Conservation (phyloP, 2,113 vertebrate genomes). For the Dromaius novaehollandiae region DNA sequence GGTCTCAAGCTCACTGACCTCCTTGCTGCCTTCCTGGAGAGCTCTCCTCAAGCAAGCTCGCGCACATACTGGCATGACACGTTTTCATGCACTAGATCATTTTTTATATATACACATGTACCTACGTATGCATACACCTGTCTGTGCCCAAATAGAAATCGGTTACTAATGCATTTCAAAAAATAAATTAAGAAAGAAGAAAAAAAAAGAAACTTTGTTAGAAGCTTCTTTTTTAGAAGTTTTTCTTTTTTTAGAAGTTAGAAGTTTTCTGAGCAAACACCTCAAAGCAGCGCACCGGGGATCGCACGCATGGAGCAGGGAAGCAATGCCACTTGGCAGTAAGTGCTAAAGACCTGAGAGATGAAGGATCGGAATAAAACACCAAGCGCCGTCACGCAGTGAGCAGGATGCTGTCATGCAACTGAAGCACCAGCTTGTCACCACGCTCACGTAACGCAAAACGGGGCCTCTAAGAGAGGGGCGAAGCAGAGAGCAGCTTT, state of each 20-base stretch:
- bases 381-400: fast-evolving
- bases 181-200: neutral
- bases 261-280: too few species aligned
- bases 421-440: fast-evolving
- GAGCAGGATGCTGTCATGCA: neutral
- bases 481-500: neutral
- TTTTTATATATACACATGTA: neutral
- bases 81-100: neutral
- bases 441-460: fast-evolving
- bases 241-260: too few species aligned
- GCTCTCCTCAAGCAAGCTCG: neutral
- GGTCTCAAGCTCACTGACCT: neutral
- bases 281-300: neutral
- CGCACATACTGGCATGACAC: fast-evolving
- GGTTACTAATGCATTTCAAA: neutral
- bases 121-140: neutral
- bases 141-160: neutral
- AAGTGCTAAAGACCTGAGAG: neutral
- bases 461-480: neutral
- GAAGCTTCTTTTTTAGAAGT: too few species aligned
- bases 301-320: neutral
- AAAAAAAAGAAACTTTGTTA: neutral
- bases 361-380: neutral
- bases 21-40: neutral
- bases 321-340: neutral